These are phyloP conservation scores for Drosophila macrospina DNA, from an alignment of 2,888 invertebrate species.

Conservation along the genomic window DNA sequence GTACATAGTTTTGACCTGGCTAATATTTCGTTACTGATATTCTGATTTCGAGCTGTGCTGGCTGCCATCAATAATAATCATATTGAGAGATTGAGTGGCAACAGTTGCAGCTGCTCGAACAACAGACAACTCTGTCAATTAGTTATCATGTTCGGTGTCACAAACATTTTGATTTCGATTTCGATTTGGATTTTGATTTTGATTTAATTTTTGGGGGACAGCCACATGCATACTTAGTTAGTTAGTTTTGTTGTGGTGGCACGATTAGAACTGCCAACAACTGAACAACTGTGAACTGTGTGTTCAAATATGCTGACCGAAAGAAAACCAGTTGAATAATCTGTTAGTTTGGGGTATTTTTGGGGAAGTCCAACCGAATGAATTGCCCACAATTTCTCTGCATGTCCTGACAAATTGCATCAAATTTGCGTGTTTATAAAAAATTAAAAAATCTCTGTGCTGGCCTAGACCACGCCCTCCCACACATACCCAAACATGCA, in stretches of 20 bases:
- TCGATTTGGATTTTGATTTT: slow-evolving; percentile 76
- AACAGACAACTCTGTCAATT: slow-evolving; percentile 69
- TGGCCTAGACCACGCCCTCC: slow-evolving; percentile 31
- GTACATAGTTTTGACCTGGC: slow-evolving; percentile 3
- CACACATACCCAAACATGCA: neutral
- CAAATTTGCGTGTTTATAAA: slow-evolving; percentile 76
- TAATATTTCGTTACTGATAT: neutral
- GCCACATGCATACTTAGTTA: slow-evolving; percentile 13
- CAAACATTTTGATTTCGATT: slow-evolving; percentile 68
- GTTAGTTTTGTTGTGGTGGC: neutral
- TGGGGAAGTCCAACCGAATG: slow-evolving; percentile 15
- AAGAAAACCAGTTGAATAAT: slow-evolving; percentile 50
- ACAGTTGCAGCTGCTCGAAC: slow-evolving; percentile 47
- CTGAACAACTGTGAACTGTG: slow-evolving; percentile 1
- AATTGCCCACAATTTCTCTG: slow-evolving; percentile 37
- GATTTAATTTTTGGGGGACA: slow-evolving; percentile 68
- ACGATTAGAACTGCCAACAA: slow-evolving; percentile 39
- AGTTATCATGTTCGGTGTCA: slow-evolving; percentile 76
- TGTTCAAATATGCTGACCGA: slow-evolving; percentile 59
- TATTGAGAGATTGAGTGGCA: slow-evolving; percentile 51
- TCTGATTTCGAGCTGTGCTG: slow-evolving; percentile 4
- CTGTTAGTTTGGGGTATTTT: slow-evolving; percentile 17
- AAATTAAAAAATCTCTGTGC: slow-evolving; percentile 67
- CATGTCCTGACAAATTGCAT: slow-evolving; percentile 58
- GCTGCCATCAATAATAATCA: slow-evolving; percentile 50